These are phyloP conservation scores for Parthenolecanium corni DNA, from an alignment of 2,888 invertebrate genomes.

Conservation along the genomic window DNA sequence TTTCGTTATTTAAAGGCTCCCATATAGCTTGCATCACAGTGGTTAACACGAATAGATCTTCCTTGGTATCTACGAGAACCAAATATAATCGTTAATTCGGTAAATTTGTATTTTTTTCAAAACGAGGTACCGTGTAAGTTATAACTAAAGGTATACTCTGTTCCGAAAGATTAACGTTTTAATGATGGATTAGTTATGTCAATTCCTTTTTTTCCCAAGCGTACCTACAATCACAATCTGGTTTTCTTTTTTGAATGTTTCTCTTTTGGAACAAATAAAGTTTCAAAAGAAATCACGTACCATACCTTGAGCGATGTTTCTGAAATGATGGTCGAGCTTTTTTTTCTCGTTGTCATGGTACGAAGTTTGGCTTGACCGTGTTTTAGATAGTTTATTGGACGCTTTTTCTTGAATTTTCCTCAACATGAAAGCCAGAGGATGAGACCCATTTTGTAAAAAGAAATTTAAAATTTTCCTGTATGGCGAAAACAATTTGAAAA, in stretches of 20 bases:
- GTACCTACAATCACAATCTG: no score
- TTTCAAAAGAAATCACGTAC: background rate
- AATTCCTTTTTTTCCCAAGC: no score
- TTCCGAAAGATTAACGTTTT: no score
- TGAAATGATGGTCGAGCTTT: slow-evolving; percentile 6
- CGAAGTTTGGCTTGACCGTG: background rate
- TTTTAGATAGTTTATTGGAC: slow-evolving; percentile 15
- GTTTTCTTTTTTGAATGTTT: no score
- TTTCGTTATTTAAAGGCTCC: slow-evolving; percentile 3
- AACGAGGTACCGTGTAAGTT: background rate
- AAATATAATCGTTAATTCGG: background rate
- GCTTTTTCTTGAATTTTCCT: slow-evolving; percentile 13
- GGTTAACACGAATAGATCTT: slow-evolving; percentile 12
- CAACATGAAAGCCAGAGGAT: slow-evolving; percentile 16
- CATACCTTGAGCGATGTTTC: slow-evolving; percentile 14
- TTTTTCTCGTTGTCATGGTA: slow-evolving; percentile 3
- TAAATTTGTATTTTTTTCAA: background rate
- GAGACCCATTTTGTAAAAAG: slow-evolving; percentile 11
- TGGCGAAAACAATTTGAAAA: no score
- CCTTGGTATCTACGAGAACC: slow-evolving; percentile 12
- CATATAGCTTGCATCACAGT: slow-evolving; percentile 17
- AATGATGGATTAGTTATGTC: no score
- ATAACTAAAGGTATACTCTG: no score
- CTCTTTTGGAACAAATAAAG: no score
- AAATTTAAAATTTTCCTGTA: slow-evolving; percentile 6